Conservation (phyloP, 64 coral and sea anemone genomes). For the Montipora capricornis region DNA sequence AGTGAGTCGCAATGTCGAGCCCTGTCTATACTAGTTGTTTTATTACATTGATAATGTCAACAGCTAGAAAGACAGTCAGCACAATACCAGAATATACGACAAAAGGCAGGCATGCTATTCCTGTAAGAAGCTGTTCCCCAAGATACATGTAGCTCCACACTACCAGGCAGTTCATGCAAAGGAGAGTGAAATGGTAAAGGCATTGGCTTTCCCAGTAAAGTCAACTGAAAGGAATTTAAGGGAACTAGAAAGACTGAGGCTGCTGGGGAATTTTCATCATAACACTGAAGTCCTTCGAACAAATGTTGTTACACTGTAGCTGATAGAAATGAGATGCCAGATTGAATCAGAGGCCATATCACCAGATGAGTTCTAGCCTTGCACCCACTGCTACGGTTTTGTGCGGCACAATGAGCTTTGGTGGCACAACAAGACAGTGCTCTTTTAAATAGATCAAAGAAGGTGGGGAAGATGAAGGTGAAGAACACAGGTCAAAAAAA, state of each 20-base stretch:
- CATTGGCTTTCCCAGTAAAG: no score
- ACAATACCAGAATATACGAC: constrained; percentile 33
- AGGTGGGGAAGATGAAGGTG: not conserved
- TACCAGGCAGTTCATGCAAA: no score
- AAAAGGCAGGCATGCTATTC: constrained; percentile 52
- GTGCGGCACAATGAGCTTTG: constrained; percentile 21
- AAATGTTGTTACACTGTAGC: not conserved
- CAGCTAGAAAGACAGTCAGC: not conserved
- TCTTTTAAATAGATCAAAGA: not conserved
- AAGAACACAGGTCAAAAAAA: not conserved
- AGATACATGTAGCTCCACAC: no score
- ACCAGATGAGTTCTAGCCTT: not conserved
- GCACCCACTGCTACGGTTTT: constrained; percentile 33
- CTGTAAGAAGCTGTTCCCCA: not conserved
- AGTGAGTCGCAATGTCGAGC: no score
- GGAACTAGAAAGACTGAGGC: constrained; percentile 41
- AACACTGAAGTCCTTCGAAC: constrained; percentile 34
- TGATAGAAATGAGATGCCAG: constrained; percentile 39
- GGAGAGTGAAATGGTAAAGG: no score
- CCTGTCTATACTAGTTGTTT: no score
- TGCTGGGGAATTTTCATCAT: constrained; percentile 41
- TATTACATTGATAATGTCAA: no score
- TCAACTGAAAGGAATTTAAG: not conserved
- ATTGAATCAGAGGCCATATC: not conserved
- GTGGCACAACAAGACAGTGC: constrained; percentile 5